Percentiles rank a stretch among this genome's conserved stretches.
phyloP scores from a whole-genome alignment of 2,888 invertebrate species.

The Incurvaria masculella region DNA sequence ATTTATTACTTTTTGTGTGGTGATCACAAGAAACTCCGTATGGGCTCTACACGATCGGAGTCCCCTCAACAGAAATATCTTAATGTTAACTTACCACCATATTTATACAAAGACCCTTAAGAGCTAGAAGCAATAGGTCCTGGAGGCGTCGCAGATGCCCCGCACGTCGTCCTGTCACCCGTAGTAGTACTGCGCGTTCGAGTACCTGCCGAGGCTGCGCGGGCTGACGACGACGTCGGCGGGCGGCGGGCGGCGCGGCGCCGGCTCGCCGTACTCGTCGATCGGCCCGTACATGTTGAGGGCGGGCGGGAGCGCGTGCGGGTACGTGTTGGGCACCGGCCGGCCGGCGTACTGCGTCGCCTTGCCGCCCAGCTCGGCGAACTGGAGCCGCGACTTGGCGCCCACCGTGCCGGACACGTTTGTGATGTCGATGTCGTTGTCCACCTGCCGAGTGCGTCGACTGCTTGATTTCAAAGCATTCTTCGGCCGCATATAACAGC shows the following conservation, averaged over 20 bases:
- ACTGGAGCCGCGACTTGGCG: slow-evolving; percentile 41
- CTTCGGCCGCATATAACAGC: no score
- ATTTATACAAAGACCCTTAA: no score
- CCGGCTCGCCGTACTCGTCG: slow-evolving; percentile 31
- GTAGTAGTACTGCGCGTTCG: slow-evolving; percentile 69
- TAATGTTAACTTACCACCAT: no score
- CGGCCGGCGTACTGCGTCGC: slow-evolving; percentile 49
- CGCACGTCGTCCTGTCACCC: slow-evolving; percentile 68
- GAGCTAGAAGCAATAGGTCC: slow-evolving; percentile 59
- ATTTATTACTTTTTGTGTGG: no score
- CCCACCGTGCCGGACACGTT: slow-evolving; percentile 63
- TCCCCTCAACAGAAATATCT: no score
- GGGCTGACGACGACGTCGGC: slow-evolving; percentile 51
- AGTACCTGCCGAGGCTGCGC: slow-evolving; percentile 61
- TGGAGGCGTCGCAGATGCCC: slow-evolving; percentile 50
- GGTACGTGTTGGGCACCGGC: slow-evolving; percentile 49
- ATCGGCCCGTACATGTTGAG: slow-evolving; percentile 51
- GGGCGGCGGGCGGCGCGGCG: slow-evolving; percentile 47
- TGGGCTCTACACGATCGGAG: no score
- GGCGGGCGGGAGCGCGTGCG: slow-evolving; percentile 38
- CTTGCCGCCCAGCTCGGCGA: slow-evolving; percentile 45
- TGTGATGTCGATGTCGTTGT: slow-evolving; percentile 74
- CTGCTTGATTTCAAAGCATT: no score
- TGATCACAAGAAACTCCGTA: no score
- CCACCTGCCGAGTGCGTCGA: no score